Evolutionary conservation across 1,140 invertebrate genomes (phyloP).

Genomic region (Cataglyphis hispanica): DNA sequence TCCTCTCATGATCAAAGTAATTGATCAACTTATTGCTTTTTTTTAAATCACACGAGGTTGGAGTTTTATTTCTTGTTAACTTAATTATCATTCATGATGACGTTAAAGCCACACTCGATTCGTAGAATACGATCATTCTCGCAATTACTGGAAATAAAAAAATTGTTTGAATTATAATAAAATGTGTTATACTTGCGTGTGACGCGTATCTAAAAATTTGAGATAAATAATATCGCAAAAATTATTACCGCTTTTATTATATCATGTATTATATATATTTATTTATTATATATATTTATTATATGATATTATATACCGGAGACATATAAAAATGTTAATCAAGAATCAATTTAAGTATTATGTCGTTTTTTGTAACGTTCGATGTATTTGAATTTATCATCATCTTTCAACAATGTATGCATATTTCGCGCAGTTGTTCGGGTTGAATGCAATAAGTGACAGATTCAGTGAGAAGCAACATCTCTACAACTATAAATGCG

Average conservation of each 20-base stretch:
- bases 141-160: slow-evolving; percentile 9
- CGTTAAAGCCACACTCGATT: neutral
- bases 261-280: too few species aligned
- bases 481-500: neutral
- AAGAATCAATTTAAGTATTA: neutral
- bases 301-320: neutral
- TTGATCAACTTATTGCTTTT: neutral
- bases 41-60: neutral
- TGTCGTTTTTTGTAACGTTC: neutral
- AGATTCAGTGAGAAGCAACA: neutral
- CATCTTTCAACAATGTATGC: neutral
- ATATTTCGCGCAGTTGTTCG: slow-evolving; percentile 37
- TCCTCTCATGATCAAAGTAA: neutral
- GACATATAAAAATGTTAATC: neutral
- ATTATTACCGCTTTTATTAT: neutral
- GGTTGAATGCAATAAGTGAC: neutral
- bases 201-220: neutral
- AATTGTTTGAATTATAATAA: neutral
- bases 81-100: slow-evolving; percentile 8
- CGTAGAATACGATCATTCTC: neutral
- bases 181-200: neutral
- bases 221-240: neutral
- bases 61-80: neutral
- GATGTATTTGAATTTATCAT: neutral
- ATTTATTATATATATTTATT: too few species aligned